A percentile compares a stretch with the other conserved stretches of the same genome.
phyloP scores from a whole-genome alignment of 1,140 invertebrate genomes.

The Chelonus insularis region DNA sequence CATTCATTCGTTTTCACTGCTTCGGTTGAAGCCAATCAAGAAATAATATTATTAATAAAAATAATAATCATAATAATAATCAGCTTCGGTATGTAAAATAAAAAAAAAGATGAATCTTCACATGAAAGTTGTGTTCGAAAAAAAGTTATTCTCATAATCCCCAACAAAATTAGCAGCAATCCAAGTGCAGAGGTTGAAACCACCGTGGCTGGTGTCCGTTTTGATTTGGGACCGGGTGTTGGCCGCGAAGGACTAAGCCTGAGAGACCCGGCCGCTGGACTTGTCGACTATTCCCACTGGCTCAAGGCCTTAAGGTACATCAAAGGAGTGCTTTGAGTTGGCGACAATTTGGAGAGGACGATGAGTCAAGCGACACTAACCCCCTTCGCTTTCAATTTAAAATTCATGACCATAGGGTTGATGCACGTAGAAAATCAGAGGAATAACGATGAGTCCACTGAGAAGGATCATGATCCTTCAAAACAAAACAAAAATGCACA shows the following conservation, averaged over 20 bases:
- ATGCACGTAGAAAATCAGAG: slow-evolving; percentile 15
- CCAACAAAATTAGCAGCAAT: slow-evolving; percentile 52
- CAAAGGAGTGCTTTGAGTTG: slow-evolving; percentile 33
- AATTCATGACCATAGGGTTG: slow-evolving; percentile 6
- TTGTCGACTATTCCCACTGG: slow-evolving; percentile 62
- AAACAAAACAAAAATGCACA: slow-evolving; percentile 4
- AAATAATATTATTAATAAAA: not conserved
- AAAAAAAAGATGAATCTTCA: no score
- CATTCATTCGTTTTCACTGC: not conserved
- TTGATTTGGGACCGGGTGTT: slow-evolving; percentile 59
- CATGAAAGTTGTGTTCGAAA: not conserved
- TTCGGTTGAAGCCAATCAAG: not conserved
- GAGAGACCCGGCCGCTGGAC: slow-evolving; percentile 58
- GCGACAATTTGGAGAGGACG: slow-evolving; percentile 10
- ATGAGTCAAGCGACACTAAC: slow-evolving; percentile 15
- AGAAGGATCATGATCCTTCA: slow-evolving; percentile 1
- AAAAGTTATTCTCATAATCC: slow-evolving; percentile 21
- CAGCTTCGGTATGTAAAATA: no score
- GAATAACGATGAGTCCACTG: not conserved
- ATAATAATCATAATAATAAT: no score
- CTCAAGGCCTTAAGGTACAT: slow-evolving; percentile 60
- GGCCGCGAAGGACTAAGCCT: slow-evolving; percentile 60
- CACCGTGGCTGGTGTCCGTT: slow-evolving; percentile 58
- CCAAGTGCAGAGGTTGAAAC: slow-evolving; percentile 58
- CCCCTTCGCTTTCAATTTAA: slow-evolving; percentile 14